Evolutionary conservation across 30 jellyfish, hydroid and myxozoan genomes (phyloP).

Genomic region (Clytia hemisphaerica): DNA sequence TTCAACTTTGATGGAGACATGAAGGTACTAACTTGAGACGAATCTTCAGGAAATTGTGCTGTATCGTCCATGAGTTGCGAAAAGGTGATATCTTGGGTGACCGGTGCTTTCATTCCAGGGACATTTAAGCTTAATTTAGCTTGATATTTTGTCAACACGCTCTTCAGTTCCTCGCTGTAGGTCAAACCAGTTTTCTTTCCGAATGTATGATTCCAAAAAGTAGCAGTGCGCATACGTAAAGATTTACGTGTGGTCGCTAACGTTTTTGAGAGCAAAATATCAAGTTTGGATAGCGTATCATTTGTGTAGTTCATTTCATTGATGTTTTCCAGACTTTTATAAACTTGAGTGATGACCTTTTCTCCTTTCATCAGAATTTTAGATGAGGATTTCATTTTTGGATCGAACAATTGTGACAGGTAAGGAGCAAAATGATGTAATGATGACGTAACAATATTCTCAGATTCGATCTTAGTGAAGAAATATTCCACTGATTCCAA

Average conservation of each 20-base stretch:
- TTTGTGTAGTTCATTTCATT: not conserved
- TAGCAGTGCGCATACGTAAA: slow-evolving; percentile 35
- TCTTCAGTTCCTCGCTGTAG: slow-evolving; percentile 44
- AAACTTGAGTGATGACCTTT: slow-evolving; percentile 3
- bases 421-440: slow-evolving; percentile 1
- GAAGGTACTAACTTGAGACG: slow-evolving; percentile 5
- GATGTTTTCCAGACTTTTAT: not conserved
- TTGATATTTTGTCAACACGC: not conserved
- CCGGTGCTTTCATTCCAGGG: slow-evolving; percentile 4
- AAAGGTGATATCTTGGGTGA: not conserved
- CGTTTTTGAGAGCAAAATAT: slow-evolving; percentile 26
- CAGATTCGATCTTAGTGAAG: too few species aligned
- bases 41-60: slow-evolving; percentile 40
- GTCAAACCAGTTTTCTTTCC: slow-evolving; percentile 25
- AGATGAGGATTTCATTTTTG: not conserved
- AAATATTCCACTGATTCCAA: too few species aligned
- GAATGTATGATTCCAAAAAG: slow-evolving; percentile 63
- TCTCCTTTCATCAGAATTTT: slow-evolving; percentile 21
- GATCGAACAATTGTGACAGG: not conserved
- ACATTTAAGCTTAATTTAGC: slow-evolving; percentile 4
- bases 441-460: too few species aligned
- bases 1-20: slow-evolving; percentile 68
- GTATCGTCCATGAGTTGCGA: slow-evolving; percentile 20
- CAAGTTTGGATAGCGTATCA: not conserved
- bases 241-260: slow-evolving; percentile 27